Evolutionary conservation across 2,888 invertebrate species (phyloP), one percentile per base, ranked within the genome.

Genomic region (Leucophenga maculata): DNA sequence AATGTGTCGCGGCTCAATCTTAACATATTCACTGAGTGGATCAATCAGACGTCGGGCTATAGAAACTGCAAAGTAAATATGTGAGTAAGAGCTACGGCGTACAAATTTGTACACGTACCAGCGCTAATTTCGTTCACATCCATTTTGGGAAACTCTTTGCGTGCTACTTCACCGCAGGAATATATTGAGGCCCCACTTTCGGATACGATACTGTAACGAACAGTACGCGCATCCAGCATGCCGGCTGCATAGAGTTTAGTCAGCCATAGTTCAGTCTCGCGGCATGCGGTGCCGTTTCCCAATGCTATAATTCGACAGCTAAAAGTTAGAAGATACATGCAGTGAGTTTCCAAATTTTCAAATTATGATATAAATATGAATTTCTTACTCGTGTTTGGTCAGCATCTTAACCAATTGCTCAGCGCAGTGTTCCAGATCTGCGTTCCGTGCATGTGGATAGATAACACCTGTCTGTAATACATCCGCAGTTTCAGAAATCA

Each of bases 131-230:
- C 88, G 86, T 95, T 96, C 1, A 93, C 93, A 86, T 97, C 96
- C 89, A 97, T 90, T 65, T 92, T 89, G 0, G 95, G 94, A 85
- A 97, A 94, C 88, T 98, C 98, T 88, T 93, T 92, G 77, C 92
- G 92, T 0, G 97, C 98, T 85, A 94, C 93, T 59, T 93, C 90
- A 75, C 96, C 94, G 70, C 96, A 94, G 13, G 97, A 97, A 88
- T 98, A 98, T 79, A 97, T 94, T 0, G 97, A 97, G 0, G 97
- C 96, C 0, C 98, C 98, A 83, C 94, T 92, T 88, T 98, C 98
- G 67, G 94, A 94, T 0, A 97, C 95, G 76, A 97, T 96, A 60
- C 95, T 93, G 77, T 93, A 93, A 1, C 92, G 91, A 62, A 92
- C 88, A 8, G 80, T 78, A 62, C 89, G 87, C 9, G 90, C 89